Conservation (phyloP, 2,797 vertebrate species). For the Hafferia zeledoni region DNA sequence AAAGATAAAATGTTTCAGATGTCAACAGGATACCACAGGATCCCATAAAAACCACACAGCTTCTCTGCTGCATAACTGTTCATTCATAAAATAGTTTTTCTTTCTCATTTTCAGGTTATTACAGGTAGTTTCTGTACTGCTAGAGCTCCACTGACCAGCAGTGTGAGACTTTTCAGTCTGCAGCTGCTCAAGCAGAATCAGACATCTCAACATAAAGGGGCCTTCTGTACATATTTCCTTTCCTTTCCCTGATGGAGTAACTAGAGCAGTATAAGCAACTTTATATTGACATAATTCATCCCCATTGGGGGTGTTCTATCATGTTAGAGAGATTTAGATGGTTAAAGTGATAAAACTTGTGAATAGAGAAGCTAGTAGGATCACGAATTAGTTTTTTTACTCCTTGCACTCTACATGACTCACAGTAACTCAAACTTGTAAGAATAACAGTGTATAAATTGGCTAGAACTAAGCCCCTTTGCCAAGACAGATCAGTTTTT, state of each 20-base stretch:
- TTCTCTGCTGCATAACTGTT: neutral
- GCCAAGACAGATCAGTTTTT: neutral
- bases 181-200: neutral
- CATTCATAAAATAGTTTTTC: neutral
- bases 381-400: constrained; percentile 38
- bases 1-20: neutral
- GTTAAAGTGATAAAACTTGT: constrained; percentile 37
- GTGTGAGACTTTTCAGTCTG: neutral
- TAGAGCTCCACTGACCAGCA: neutral
- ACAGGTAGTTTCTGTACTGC: neutral
- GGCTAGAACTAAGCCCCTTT: neutral
- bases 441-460: constrained; percentile 51
- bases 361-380: constrained; percentile 9
- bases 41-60: neutral
- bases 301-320: constrained; percentile 41
- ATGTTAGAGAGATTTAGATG: constrained; percentile 55
- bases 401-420: constrained; percentile 38
- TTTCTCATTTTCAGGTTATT: neutral
- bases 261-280: neutral
- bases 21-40: neutral
- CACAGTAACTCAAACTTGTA: constrained; percentile 33
- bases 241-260: neutral
- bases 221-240: neutral
- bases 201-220: neutral
- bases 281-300: constrained; percentile 30